Base-by-base conservation (phyloP, 1,140 invertebrate genomes). In the Macrostomum lignano region DNA sequence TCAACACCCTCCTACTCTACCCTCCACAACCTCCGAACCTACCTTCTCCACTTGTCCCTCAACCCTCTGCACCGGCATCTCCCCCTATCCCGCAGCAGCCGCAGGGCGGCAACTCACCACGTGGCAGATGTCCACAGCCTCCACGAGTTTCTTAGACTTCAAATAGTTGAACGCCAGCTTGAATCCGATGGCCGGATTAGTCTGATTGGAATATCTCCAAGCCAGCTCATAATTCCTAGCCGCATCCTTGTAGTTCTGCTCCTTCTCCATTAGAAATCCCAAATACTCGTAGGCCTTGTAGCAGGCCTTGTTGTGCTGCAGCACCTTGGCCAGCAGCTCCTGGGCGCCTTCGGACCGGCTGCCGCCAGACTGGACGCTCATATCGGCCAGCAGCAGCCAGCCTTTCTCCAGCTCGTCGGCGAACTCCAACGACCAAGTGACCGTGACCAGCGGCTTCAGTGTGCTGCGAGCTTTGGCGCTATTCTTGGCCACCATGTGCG, bases 401-500 rank as follows among this genome's bases (percentile, higher is more conserved):
- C 76, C 77, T 38, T 71, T 68, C 57, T 94, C 84, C 24, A 94
- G 60, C 49, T 88, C 84, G 46, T 93, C 81, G 0, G 81, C 79
- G 45, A n/a, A n/a, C n/a, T n/a, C n/a, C n/a, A n/a, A n/a, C n/a
- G n/a, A n/a, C 86, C 86, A 96, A 1, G 62, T 58, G 35, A 70
- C 68, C 44, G 79, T 79, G 3, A 70, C 67, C 9, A 93, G 67
- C 21, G 78, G 61, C 55, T 94, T 96, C 23, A 94, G 51, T 41
- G 84, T 73, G 51, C 81, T 84, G 38, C 81, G 69, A 0, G 82
- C 81, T 33, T 78, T 60, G 24, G 76, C 78, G 0, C 67, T 67
- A 60, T 69, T 81, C 54, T 91, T 93, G 10, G 86, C 52, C 4
- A 84, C 64, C 48, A 82, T 72, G 46, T 67, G 68, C 35, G 74